Base-by-base conservation (phyloP, 2,113 vertebrate genomes). In the Bubalus kerabau region DNA sequence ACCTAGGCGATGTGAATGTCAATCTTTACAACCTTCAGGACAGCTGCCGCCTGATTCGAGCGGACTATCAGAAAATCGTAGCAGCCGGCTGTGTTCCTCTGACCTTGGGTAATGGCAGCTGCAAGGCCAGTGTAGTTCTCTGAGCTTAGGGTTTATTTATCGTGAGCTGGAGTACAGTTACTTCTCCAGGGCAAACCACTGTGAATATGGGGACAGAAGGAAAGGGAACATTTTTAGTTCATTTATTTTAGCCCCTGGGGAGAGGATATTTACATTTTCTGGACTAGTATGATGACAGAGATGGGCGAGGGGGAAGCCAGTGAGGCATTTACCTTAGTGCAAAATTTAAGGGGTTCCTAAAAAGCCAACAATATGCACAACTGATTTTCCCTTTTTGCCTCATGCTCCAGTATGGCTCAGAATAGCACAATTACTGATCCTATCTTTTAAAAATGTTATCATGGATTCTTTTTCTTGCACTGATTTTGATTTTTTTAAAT, bases 11-110 rank as follows among this genome's bases (percentile, higher is more conserved):
- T 0, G 99, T 99, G 48, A 99, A 99, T 0, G 99, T 99, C 54
- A 99, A 99, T 57, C 59, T 99, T 43, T 99, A 99, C 83, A 99
- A 99, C 98, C 99, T 99, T 67, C 99, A 99, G 30, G 99, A 99
- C 98, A 99, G 99, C 98, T 99, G 99, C 98, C 98, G 90, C 95
- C 98, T 97, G 83, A 99, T 99, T 98, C 98, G 97, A 4, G 99
- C 99, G 40, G 96, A 98, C 95, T 99, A 99, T 97, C 98, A 92
- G 96, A 98, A 98, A 36, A 99, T 99, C 0, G 56, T 99, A 93
- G 98, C 98, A 0, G 98, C 98, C 0, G 98, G 99, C 96, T 99
- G 99, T 0, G 97, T 99, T 19, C 99, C 99, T 0, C 99, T 99
- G 95, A 99, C 99, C 2, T 93, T 99, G 99, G 99, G 99, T 99